phyloP scores from a whole-genome alignment of 2,797 vertebrate genomes.

The Chloroceryle inda region DNA sequence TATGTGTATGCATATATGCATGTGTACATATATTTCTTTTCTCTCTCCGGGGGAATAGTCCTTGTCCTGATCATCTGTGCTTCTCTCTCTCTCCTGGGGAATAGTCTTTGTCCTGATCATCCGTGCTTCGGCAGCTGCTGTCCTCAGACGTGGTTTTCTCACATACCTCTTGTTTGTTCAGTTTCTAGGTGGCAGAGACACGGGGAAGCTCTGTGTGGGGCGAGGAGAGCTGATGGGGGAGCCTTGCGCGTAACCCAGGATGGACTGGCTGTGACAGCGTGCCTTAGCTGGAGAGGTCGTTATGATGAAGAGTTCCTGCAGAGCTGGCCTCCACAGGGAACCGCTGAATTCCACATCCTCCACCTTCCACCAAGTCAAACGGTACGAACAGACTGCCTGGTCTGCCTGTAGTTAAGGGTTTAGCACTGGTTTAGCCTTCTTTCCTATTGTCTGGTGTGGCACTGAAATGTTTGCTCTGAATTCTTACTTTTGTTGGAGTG shows the following conservation, averaged over 20 bases:
- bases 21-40: background rate
- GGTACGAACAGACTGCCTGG: constrained; percentile 65
- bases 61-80: background rate
- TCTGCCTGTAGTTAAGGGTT: background rate
- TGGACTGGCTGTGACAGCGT: constrained; percentile 79
- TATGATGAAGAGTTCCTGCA: constrained; percentile 82
- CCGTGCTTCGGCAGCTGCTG: background rate
- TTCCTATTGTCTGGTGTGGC: accelerated
- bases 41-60: background rate
- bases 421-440: background rate
- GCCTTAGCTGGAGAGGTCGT: constrained; percentile 79
- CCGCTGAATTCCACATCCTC: constrained; percentile 75
- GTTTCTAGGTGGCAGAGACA: constrained; percentile 54
- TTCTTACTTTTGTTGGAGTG: background rate
- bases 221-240: constrained; percentile 28
- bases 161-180: background rate
- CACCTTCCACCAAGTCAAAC: constrained; percentile 80
- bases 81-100: background rate
- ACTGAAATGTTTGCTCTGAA: background rate
- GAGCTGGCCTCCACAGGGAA: constrained; percentile 86
- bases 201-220: constrained; percentile 35
- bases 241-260: constrained; percentile 9
- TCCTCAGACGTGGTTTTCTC: accelerated
- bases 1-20: background rate
- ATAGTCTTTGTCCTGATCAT: background rate